These are phyloP conservation scores for Arrhopalites spinosus DNA, from an alignment of 2,888 invertebrate species.

Conservation along the genomic window DNA sequence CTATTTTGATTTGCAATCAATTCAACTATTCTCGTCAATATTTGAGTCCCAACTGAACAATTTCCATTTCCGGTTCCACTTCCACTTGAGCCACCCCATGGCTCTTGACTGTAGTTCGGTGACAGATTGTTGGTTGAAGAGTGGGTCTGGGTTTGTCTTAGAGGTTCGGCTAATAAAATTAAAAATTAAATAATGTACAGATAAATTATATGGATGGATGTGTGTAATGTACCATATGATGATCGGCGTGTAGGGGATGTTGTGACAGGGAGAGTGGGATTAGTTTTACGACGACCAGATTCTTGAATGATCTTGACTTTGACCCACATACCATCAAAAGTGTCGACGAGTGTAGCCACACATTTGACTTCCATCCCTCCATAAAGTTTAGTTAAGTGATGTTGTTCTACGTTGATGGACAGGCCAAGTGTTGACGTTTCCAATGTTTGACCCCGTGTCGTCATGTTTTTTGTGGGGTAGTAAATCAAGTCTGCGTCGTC, in stretches of 20 bases:
- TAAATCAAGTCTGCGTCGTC: not conserved
- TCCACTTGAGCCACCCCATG: no score
- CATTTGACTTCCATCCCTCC: constrained; percentile 9
- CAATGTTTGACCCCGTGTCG: not conserved
- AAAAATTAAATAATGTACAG: no score
- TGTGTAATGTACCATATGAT: not conserved
- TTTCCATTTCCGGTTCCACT: no score
- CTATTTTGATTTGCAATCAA: constrained; percentile 1
- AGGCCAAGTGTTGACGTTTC: not conserved
- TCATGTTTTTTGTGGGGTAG: not conserved
- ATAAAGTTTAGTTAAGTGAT: not conserved
- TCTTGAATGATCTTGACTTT: constrained; percentile 4
- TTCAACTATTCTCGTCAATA: constrained; percentile 1
- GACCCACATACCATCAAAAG: constrained; percentile 9
- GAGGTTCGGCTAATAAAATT: no score
- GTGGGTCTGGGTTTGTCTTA: not conserved
- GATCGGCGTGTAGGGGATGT: not conserved
- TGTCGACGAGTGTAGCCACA: constrained; percentile 9
- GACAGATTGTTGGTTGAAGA: not conserved
- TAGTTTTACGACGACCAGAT: not conserved
- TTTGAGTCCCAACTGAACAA: not conserved
- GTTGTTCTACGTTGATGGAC: not conserved
- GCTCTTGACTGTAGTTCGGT: no score
- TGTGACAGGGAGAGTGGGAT: no score
- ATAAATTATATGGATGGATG: not conserved